Base-by-base conservation (phyloP, 2,113 vertebrate species). In the Orcinus orca region DNA sequence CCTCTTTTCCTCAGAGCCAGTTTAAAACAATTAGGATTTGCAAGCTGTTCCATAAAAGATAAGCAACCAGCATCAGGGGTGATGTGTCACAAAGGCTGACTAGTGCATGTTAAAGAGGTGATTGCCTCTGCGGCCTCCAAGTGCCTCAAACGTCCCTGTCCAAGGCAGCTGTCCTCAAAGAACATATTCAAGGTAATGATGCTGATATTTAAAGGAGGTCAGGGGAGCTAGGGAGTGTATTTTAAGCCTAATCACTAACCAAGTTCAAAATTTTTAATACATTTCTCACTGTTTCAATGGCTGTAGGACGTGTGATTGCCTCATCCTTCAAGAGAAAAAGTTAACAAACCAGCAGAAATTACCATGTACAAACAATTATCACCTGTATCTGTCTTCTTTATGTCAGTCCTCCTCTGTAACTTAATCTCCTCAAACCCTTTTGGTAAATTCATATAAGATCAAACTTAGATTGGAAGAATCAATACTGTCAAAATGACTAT, bases 11-110 rank as follows among this genome's bases (percentile, higher is more conserved):
- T 97, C 95, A 95, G 95, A 97, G 98, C 85, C 95, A 93, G 94
- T 98, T 96, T 97, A 95, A 98, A 97, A 98, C 93, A 98, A 97
- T 98, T 97, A 97, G 88, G 79, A 91, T 97, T 93, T 97, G 79
- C 97, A 97, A 98, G 94, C 97, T 98, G 97, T 95, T 97, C 93
- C 93, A 97, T 94, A 92, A 97, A 97, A 97, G 96, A 97, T 97
- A 97, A 96, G 96, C 96, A 90, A 90, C 81, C 95, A 93, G 92
- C 55, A 97, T 65, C 81, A 86, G 89, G 83, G 65, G 87, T 95
- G 74, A 94, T 94, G 95, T 90, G 97, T 96, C 96, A 92, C 95
- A 96, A 95, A 97, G 73, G 88, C 31, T 29, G 95, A 95, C 74
- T 50, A 38, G 80, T 53, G 87, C 93, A 88, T 95, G 95, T 91